These are phyloP conservation scores for Glareola pratincola DNA, from an alignment of 2,113 vertebrate species.

Conservation along the genomic window DNA sequence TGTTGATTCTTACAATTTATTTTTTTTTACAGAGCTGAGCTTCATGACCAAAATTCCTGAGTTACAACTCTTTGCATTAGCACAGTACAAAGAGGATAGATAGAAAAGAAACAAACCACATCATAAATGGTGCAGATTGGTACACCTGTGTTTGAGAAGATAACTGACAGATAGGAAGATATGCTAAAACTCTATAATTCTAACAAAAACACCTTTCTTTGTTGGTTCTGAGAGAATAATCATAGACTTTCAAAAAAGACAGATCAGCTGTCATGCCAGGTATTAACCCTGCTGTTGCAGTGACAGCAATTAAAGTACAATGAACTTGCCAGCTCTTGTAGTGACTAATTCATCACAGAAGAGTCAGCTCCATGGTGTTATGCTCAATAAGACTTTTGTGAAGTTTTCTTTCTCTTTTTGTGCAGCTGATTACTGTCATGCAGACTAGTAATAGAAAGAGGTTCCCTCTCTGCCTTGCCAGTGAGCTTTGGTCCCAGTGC, in stretches of 20 bases:
- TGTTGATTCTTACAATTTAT: background rate
- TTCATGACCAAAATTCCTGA: background rate
- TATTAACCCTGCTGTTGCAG: background rate
- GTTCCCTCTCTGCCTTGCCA: background rate
- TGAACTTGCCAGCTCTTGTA: constrained; percentile 16
- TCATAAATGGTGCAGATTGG: background rate
- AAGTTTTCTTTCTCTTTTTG: background rate
- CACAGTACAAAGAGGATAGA: background rate
- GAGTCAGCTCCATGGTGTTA: background rate
- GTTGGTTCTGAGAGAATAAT: constrained; percentile 27
- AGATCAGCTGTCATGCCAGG: constrained; percentile 16
- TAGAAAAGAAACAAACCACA: background rate
- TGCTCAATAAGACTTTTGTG: background rate
- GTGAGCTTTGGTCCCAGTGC: background rate
- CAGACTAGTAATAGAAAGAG: background rate
- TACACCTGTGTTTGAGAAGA: background rate
- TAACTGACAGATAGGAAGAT: constrained; percentile 19
- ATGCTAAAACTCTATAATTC: background rate
- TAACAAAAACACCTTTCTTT: background rate
- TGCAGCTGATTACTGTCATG: background rate
- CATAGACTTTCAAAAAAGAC: background rate
- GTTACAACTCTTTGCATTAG: background rate
- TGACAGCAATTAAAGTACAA: constrained; percentile 12
- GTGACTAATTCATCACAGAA: constrained; percentile 15
- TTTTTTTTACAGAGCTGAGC: background rate